These are phyloP conservation scores for Drosophila cognata DNA, from an alignment of 2,888 invertebrate genomes.

Conservation along the genomic window DNA sequence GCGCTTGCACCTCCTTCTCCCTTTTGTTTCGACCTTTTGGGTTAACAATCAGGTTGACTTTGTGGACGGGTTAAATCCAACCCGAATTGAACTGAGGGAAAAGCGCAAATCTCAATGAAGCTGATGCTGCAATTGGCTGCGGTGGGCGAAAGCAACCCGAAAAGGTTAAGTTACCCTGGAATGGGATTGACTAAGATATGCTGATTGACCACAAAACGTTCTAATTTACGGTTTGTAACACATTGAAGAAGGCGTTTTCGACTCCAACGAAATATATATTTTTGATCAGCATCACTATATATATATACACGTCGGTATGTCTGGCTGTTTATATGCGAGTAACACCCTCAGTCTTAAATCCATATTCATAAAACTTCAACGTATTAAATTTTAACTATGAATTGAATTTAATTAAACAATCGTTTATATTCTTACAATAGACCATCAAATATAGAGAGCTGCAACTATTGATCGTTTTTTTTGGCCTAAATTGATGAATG, in stretches of 20 bases:
- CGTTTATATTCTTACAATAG: neutral
- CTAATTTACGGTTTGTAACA: neutral
- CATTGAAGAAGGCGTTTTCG: neutral
- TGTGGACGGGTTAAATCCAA: neutral
- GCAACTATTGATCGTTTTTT: neutral
- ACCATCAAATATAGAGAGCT: neutral
- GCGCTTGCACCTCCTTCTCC: constrained; percentile 4
- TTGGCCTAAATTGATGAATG: neutral
- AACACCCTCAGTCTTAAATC: too few relatives aligned
- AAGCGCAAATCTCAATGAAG: constrained; percentile 36
- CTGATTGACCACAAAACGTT: constrained; percentile 9
- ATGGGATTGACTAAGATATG: constrained; percentile 1
- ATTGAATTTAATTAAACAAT: neutral
- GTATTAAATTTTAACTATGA: neutral
- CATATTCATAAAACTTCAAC: too few relatives aligned
- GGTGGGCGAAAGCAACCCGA: constrained; percentile 41
- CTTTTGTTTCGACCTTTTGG: constrained; percentile 24
- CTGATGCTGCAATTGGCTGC: constrained; percentile 54
- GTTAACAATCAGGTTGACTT: constrained; percentile 26
- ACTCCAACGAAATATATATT: too few relatives aligned
- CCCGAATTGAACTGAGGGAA: constrained; percentile 16
- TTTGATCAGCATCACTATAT: too few relatives aligned
- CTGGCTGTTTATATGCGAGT: too few relatives aligned
- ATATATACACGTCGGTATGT: too few relatives aligned
- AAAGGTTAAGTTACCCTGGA: constrained; percentile 26